These are phyloP conservation scores for Rambutsinella grinnellia DNA, from an alignment of 2,888 invertebrate genomes.

Conservation along the genomic window DNA sequence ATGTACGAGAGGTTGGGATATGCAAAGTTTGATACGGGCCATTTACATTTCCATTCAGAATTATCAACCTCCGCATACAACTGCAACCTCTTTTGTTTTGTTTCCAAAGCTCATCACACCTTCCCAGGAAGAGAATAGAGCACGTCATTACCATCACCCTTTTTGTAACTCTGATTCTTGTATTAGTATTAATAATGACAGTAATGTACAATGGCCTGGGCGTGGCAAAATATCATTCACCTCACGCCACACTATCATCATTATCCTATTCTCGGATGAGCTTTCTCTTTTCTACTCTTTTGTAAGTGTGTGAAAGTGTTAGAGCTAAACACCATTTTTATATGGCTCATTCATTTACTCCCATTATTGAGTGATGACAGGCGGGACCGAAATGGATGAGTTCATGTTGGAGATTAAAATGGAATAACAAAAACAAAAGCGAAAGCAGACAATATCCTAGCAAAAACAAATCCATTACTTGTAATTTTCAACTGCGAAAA, in stretches of 20 bases:
- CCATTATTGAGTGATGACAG: slow-evolving; percentile 14
- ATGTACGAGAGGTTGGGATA: no score
- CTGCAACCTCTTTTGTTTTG: no score
- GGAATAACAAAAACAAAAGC: not conserved
- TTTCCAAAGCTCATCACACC: no score
- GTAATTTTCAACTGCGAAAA: not conserved
- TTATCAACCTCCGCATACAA: no score
- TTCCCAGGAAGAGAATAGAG: no score
- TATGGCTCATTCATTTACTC: not conserved
- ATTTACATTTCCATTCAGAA: no score
- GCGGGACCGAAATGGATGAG: slow-evolving; percentile 2
- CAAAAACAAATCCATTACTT: not conserved
- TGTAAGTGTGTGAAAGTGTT: not conserved
- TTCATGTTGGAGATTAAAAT: not conserved
- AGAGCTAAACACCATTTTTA: slow-evolving; percentile 6
- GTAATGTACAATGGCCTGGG: slow-evolving; percentile 30
- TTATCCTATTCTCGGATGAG: no score
- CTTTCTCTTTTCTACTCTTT: no score
- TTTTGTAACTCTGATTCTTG: slow-evolving; percentile 25
- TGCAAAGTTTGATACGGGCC: no score
- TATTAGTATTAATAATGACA: slow-evolving; percentile 6
- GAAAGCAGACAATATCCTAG: not conserved
- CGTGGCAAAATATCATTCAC: slow-evolving; percentile 37
- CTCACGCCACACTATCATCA: slow-evolving; percentile 34
- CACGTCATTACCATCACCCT: no score